These are phyloP conservation scores for Ceratothoa steindachneri DNA, from an alignment of 2,888 invertebrate genomes.

Conservation along the genomic window DNA sequence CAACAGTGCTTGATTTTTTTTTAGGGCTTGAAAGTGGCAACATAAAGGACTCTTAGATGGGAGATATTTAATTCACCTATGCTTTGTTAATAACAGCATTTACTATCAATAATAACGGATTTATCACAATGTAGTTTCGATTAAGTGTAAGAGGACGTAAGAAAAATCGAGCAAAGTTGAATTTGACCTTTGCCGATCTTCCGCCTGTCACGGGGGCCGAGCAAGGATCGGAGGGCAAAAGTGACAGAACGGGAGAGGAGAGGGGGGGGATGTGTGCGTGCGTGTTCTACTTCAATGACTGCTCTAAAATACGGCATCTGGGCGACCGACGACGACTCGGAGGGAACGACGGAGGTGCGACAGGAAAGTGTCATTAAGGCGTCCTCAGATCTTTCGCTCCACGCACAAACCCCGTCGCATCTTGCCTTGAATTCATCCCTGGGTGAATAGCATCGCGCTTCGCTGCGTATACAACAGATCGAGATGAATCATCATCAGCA, in stretches of 20 bases:
- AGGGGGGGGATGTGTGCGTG: background rate
- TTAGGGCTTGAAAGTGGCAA: no score
- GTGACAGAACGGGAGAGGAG: background rate
- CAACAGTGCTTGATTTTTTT: no score
- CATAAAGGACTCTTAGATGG: no score
- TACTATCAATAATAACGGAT: no score
- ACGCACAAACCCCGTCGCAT: background rate
- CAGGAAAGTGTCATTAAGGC: conserved; percentile 10
- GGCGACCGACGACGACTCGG: conserved; percentile 1
- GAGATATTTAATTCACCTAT: no score
- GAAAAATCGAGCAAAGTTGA: background rate
- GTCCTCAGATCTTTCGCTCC: background rate
- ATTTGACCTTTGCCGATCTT: background rate
- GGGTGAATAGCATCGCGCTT: no score
- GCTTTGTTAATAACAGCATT: no score
- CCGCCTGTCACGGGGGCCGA: conserved; percentile 4
- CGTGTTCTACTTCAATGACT: background rate
- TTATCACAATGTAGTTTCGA: no score
- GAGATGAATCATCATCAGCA: conserved; percentile 10
- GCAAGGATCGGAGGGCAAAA: background rate
- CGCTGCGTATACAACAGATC: conserved; percentile 3
- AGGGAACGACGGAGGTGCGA: no score
- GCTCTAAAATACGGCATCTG: conserved; percentile 9
- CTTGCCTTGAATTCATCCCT: background rate
- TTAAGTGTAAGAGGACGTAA: background rate